Evolutionary conservation across 2,888 invertebrate genomes (phyloP).

Genomic region (Aphodius sticticus): DNA sequence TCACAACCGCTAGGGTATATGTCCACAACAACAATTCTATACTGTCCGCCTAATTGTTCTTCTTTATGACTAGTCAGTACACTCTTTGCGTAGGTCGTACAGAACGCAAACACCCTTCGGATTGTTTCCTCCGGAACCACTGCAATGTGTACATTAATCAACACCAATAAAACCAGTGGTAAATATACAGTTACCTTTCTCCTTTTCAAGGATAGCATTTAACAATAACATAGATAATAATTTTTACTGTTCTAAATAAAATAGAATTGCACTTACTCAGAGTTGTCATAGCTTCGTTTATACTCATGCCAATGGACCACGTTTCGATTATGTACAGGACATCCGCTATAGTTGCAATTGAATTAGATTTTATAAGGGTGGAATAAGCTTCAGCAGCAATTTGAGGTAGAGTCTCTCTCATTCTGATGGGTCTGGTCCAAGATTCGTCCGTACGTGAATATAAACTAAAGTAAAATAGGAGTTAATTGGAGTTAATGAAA

Average conservation of each 20-base stretch:
- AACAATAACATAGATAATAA: constrained; percentile 5
- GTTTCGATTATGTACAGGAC: constrained; percentile 50
- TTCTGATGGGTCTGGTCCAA: not conserved
- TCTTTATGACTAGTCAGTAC: constrained; percentile 61
- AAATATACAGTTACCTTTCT: constrained; percentile 15
- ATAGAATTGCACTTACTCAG: constrained; percentile 60
- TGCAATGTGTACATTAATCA: not conserved
- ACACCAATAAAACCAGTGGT: constrained; percentile 13
- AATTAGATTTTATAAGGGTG: not conserved
- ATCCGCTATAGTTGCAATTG: not conserved
- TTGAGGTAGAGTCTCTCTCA: not conserved
- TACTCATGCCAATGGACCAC: constrained; percentile 72
- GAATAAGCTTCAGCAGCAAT: not conserved
- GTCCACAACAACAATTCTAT: constrained; percentile 69
- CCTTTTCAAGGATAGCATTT: constrained; percentile 22
- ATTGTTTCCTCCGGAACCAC: not conserved
- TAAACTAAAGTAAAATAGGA: not conserved
- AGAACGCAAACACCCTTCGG: constrained; percentile 15
- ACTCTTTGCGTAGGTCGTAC: constrained; percentile 52
- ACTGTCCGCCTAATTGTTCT: constrained; percentile 66
- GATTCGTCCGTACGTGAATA: not conserved
- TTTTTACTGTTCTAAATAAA: not conserved
- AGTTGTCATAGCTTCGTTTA: constrained; percentile 61
- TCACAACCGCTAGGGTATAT: constrained; percentile 68
- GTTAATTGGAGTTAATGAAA: not conserved